phyloP scores from a whole-genome alignment of 2,888 invertebrate genomes.

The Eledona agricola region DNA sequence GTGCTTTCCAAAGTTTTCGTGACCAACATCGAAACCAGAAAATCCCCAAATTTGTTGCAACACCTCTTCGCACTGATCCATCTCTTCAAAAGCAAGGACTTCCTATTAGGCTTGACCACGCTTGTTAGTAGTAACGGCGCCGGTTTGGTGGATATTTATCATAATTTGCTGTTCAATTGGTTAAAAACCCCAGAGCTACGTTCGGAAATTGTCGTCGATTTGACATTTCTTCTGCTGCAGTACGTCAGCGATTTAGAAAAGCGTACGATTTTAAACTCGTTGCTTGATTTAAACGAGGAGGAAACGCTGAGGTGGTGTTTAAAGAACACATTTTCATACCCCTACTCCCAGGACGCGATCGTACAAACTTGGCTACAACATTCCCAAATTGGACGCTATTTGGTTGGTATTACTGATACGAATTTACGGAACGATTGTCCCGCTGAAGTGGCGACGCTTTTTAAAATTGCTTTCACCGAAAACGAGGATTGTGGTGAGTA shows the following conservation, averaged over 20 bases:
- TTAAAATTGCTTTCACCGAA: conserved; percentile 58
- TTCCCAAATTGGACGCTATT: conserved; percentile 59
- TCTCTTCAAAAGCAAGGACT: conserved; percentile 66
- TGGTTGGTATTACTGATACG: conserved; percentile 58
- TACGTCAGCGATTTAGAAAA: conserved; percentile 67
- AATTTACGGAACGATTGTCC: conserved; percentile 54
- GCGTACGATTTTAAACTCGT: conserved; percentile 65
- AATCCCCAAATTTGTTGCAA: conserved; percentile 63
- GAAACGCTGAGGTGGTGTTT: conserved; percentile 63
- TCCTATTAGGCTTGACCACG: conserved; percentile 64
- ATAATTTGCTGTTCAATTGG: conserved; percentile 61
- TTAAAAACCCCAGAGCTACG: conserved; percentile 64
- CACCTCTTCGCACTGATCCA: conserved; percentile 66
- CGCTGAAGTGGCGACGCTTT: conserved; percentile 53
- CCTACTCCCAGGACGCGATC: conserved; percentile 58
- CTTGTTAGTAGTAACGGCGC: conserved; percentile 44
- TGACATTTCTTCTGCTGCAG: conserved; percentile 70
- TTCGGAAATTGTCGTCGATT: conserved; percentile 67
- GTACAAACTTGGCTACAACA: conserved; percentile 64
- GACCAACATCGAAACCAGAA: conserved; percentile 63
- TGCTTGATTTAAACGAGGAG: conserved; percentile 59
- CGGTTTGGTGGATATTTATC: conserved; percentile 50
- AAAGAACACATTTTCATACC: conserved; percentile 61
- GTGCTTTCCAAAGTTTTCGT: conserved; percentile 61
- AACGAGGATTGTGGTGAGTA: conserved; percentile 60